Evolutionary conservation across 2,113 vertebrate species (phyloP).

Genomic region (Pluvialis apricaria): DNA sequence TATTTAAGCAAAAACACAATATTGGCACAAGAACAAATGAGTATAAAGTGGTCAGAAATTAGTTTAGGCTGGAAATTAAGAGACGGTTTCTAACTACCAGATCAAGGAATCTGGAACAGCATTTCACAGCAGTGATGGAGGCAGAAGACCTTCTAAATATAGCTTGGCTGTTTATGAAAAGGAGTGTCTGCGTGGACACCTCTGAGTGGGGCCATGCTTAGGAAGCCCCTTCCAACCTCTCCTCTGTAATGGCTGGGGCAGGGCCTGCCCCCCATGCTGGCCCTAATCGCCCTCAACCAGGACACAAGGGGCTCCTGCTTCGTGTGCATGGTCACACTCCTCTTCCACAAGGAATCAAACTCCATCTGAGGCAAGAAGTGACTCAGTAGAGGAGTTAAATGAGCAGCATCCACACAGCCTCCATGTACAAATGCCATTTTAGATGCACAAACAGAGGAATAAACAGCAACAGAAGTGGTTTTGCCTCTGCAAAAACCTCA

Average conservation of each 20-base stretch:
- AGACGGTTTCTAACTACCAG: conserved; percentile 14
- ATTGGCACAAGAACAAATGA: conserved; percentile 57
- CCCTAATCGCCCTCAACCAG: not conserved
- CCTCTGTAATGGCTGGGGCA: not conserved
- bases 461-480: not conserved
- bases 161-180: not conserved
- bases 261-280: not conserved
- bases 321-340: fast-evolving
- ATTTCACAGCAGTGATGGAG: not conserved
- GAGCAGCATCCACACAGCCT: not conserved
- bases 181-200: not conserved
- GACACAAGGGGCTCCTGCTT: not conserved
- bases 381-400: not conserved
- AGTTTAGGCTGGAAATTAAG: conserved; percentile 52
- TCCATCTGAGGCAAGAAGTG: not conserved
- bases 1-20: conserved; percentile 46
- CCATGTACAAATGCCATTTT: fast-evolving
- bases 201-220: not conserved
- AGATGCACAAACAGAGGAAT: not conserved
- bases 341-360: not conserved
- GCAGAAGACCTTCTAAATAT: conserved; percentile 15
- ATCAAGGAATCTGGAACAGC: conserved; percentile 33
- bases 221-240: not conserved
- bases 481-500: not conserved
- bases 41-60: conserved; percentile 44